Percentiles rank a stretch among this genome's conserved stretches.
Evolutionary conservation across 2,797 vertebrate species (phyloP).

Genomic region (Pipistrellus pipistrellus): DNA sequence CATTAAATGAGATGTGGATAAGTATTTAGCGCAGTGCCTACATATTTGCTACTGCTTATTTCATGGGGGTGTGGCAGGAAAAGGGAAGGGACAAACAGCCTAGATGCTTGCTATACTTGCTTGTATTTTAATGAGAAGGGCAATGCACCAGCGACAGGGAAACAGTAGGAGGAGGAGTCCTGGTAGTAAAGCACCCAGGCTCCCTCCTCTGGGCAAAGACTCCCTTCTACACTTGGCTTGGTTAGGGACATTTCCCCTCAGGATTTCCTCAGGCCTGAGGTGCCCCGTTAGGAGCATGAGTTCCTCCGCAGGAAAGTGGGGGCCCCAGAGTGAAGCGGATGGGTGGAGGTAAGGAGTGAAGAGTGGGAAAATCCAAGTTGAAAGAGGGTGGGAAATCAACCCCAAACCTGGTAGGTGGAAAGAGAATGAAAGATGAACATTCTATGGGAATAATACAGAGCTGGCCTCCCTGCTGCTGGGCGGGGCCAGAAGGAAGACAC

Average conservation of each 20-base stretch:
- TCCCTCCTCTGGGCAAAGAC: background rate
- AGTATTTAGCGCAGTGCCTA: background rate
- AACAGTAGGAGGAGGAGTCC: background rate
- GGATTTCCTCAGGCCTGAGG: background rate
- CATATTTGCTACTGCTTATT: background rate
- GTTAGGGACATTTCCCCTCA: no score
- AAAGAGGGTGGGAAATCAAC: background rate
- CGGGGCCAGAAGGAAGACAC: background rate
- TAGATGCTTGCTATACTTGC: background rate
- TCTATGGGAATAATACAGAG: background rate
- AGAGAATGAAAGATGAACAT: background rate
- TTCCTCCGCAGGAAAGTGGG: background rate
- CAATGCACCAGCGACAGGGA: fast-evolving
- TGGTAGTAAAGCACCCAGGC: background rate
- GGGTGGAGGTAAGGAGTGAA: background rate
- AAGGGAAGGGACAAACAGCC: background rate
- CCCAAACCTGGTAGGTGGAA: background rate
- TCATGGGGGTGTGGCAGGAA: background rate
- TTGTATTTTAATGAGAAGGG: background rate
- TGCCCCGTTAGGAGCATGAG: background rate
- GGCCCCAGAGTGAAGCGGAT: background rate
- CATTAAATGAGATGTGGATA: background rate
- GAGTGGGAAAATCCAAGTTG: background rate
- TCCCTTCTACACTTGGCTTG: background rate
- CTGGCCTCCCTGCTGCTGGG: fast-evolving